Percentiles rank a stretch among this genome's conserved stretches.
Evolutionary conservation across 2,113 vertebrate genomes (phyloP).

Genomic region (Hydropotes inermis): DNA sequence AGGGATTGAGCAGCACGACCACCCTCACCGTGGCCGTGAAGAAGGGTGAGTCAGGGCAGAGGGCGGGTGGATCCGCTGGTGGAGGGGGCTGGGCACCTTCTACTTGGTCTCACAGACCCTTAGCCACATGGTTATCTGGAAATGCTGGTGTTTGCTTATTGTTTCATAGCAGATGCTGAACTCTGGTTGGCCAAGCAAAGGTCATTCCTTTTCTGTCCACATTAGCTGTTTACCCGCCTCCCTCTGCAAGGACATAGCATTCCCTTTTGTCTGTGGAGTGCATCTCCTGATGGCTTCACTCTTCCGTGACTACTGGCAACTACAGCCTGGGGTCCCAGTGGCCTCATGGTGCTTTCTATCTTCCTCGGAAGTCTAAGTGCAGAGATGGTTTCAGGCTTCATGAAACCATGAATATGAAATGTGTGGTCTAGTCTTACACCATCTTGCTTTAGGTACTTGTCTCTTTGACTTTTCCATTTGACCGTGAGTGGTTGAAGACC

Average conservation of each 20-base stretch:
- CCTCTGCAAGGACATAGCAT: neutral
- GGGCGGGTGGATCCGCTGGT: neutral
- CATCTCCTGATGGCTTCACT: neutral
- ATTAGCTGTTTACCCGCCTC: neutral
- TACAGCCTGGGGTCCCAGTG: neutral
- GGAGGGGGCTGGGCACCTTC: neutral
- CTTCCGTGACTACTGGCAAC: neutral
- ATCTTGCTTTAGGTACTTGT: neutral
- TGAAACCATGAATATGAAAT: neutral
- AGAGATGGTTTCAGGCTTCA: neutral
- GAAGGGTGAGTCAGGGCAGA: conserved; percentile 83
- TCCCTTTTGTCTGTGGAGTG: neutral
- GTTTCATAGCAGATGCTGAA: neutral
- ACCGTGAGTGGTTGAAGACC: neutral
- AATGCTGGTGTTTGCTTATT: neutral
- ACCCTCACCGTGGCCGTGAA: conserved; percentile 82
- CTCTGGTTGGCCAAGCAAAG: neutral
- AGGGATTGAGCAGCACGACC: conserved; percentile 85
- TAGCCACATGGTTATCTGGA: neutral
- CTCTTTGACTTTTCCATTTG: neutral
- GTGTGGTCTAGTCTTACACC: too few species aligned
- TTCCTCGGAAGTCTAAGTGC: neutral
- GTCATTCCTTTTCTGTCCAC: rapidly evolving
- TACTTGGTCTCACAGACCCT: neutral
- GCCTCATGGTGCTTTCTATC: neutral